phyloP scores from a whole-genome alignment of 2,113 vertebrate species.

The Choloepus hoffmanni region DNA sequence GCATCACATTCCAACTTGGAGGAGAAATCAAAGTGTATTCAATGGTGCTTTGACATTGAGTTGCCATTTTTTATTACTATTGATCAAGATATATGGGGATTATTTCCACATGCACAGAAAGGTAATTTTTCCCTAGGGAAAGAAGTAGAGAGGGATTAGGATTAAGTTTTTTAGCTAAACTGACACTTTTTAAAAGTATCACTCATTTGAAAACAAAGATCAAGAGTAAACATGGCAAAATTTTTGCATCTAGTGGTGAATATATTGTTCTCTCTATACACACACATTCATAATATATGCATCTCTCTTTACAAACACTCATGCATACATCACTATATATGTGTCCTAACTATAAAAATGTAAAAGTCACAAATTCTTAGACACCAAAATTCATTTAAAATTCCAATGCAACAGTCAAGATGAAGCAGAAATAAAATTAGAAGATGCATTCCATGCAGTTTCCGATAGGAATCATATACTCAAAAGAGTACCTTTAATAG shows the following conservation, averaged over 20 bases:
- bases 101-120: neutral
- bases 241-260: neutral
- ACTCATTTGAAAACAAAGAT: no score
- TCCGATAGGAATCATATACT: neutral
- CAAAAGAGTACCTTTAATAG: neutral
- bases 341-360: neutral
- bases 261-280: neutral
- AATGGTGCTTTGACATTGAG: neutral
- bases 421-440: slow-evolving; percentile 42
- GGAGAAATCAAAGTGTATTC: neutral
- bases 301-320: neutral
- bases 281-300: neutral
- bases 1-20: neutral
- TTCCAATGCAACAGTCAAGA: neutral
- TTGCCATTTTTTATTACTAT: slow-evolving; percentile 19
- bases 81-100: neutral
- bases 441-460: neutral
- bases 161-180: neutral
- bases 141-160: neutral
- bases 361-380: neutral
- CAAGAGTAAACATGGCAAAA: neutral
- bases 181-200: neutral
- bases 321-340: neutral
- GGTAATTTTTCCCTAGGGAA: neutral
- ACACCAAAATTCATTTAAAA: slow-evolving; percentile 44